These are phyloP conservation scores for Drosophila emarginata DNA, from an alignment of 2,888 invertebrate species.

Conservation along the genomic window DNA sequence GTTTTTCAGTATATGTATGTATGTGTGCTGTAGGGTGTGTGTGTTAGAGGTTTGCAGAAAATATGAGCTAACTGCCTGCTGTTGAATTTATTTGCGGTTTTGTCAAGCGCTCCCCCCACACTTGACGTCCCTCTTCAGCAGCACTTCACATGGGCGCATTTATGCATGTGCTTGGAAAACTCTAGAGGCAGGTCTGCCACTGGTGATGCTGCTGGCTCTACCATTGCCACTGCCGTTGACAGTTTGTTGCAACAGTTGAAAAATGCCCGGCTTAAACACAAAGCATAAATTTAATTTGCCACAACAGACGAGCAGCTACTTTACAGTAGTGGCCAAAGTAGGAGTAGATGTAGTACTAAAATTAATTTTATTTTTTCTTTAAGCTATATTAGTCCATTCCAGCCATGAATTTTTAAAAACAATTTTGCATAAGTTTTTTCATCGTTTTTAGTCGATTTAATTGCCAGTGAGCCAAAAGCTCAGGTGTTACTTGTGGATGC, in stretches of 20 bases:
- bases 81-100: conserved; percentile 70
- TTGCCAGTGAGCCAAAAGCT: conserved; percentile 40
- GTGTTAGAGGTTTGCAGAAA: conserved; percentile 38
- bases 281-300: conserved; percentile 59
- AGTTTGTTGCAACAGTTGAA: conserved; percentile 53
- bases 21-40: conserved; percentile 10
- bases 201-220: conserved; percentile 31
- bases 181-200: conserved; percentile 29
- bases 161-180: conserved; percentile 23
- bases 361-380: conserved; percentile 23
- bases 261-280: conserved; percentile 46
- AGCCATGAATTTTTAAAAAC: conserved; percentile 64
- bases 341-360: conserved; percentile 12
- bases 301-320: conserved; percentile 9
- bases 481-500: conserved; percentile 53
- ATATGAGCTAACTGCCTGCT: conserved; percentile 54
- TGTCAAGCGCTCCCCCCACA: conserved; percentile 16
- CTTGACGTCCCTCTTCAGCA: conserved; percentile 6
- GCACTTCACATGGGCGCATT: conserved; percentile 27
- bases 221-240: conserved; percentile 44
- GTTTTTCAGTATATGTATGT: conserved; percentile 2
- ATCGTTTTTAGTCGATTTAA: conserved; percentile 67
- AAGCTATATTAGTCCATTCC: conserved; percentile 51
- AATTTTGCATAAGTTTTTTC: conserved; percentile 63
- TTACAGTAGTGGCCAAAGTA: conserved; percentile 18